Conservation (phyloP, 2,888 invertebrate species). For the Clivina fossor region DNA sequence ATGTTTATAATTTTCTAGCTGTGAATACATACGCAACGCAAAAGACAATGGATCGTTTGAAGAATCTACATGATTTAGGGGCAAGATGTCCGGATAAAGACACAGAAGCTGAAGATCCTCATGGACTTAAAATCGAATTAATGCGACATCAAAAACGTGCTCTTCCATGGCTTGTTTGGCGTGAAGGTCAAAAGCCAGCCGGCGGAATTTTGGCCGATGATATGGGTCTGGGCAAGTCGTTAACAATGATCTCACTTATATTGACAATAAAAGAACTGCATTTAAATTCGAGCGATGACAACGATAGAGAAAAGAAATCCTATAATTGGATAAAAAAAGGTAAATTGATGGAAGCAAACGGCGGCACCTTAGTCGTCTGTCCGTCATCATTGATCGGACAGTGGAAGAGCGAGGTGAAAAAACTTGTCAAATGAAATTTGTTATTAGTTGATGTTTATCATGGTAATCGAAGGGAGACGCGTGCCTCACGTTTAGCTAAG, state of each 20-base stretch:
- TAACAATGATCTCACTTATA: constrained; percentile 78
- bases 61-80: constrained; percentile 71
- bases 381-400: constrained; percentile 90
- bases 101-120: constrained; percentile 61
- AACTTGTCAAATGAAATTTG: constrained; percentile 62
- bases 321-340: constrained; percentile 37
- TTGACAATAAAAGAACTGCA: constrained; percentile 60
- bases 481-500: constrained; percentile 61
- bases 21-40: constrained; percentile 69
- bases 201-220: constrained; percentile 88
- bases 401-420: constrained; percentile 80
- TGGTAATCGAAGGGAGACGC: constrained; percentile 72
- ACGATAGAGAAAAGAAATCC: constrained; percentile 44
- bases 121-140: constrained; percentile 64
- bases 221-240: constrained; percentile 82
- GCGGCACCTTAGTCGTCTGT: constrained; percentile 86
- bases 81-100: constrained; percentile 66
- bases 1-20: constrained; percentile 52
- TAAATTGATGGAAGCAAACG: constrained; percentile 57
- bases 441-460: constrained; percentile 76
- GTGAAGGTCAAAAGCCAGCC: constrained; percentile 81
- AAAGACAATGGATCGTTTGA: constrained; percentile 71
- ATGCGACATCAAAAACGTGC: constrained; percentile 87
- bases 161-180: constrained; percentile 85
- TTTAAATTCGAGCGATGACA: no score